Evolutionary conservation across 1,140 invertebrate genomes (phyloP), one percentile per base, ranked within the genome.

Genomic region (Thrips palmi): DNA sequence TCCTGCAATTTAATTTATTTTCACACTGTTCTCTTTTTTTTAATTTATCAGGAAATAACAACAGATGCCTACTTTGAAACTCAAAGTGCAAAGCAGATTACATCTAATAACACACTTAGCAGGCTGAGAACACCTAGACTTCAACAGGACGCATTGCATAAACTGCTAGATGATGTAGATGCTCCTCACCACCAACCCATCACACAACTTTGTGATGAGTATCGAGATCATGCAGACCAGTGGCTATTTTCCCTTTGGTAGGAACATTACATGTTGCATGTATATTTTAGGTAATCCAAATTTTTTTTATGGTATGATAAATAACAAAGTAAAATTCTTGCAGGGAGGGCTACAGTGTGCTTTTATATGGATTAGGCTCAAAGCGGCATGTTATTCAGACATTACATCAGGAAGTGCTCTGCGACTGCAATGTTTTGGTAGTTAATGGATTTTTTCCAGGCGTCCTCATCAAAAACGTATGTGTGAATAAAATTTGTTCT

Each of bases 381-480:
- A 96, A 96, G 56, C 66, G 71, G 24, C 61, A 64, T 24, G 52
- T 94, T 4, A 56, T 94, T 18, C 70, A 83, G 45, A 58, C 72
- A 33, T 93, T 92, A 59, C 71, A 78, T 45, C 58, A 60, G 21
- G 54, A 74, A 45, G 65, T 71, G 28, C 56, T 92, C 2, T 49
- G 58, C 5, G 59, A 79, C 34, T 62, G 67, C 46, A 71, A 74
- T 18, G 75, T 81, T 41, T 53, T 93, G 31, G 71, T 92, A 34
- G 60, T 92, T 1, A 91, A 93, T 60, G 88, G 88, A 6, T 94
- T 86, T 58, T 91, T 91, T 57, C 87, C 87, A 10, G 82, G 78
- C 62, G 60, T 92, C 31, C 80, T 79, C 2, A 55, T 88, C 0
- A 92, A 89, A 63, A 78, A 80, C 46, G 71, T 74, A 60, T 48